These are phyloP conservation scores for Brenthis ino DNA, from an alignment of 2,888 invertebrate species.

Conservation along the genomic window DNA sequence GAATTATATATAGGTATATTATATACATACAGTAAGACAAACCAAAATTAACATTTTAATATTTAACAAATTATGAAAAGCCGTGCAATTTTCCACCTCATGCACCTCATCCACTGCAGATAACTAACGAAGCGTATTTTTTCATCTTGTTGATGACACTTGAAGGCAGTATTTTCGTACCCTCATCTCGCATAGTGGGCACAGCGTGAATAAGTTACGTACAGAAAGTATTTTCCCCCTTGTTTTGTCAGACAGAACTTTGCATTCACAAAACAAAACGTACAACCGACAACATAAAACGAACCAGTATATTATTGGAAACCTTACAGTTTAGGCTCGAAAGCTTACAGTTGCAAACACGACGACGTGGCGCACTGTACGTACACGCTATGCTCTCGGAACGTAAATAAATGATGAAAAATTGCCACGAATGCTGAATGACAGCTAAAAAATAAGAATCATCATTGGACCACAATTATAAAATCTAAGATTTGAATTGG, in stretches of 20 bases:
- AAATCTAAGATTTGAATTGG: too few relatives aligned
- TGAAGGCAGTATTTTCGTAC: constrained; percentile 28
- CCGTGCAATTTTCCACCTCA: neutral
- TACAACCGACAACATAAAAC: constrained; percentile 8
- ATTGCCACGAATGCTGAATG: constrained; percentile 11
- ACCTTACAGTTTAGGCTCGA: neutral
- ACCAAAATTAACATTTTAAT: too few relatives aligned
- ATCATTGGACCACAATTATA: constrained; percentile 12
- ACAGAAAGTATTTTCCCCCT: constrained; percentile 24
- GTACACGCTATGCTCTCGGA: constrained; percentile 1
- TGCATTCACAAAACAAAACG: constrained; percentile 24
- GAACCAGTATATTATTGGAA: neutral
- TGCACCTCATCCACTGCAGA: neutral
- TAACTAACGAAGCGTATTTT: constrained; percentile 34
- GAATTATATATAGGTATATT: too few relatives aligned
- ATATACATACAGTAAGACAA: too few relatives aligned
- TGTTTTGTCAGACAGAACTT: constrained; percentile 32
- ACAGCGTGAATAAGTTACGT: constrained; percentile 37
- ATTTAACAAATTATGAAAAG: too few relatives aligned
- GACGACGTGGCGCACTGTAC: constrained; percentile 9
- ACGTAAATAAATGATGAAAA: constrained; percentile 27
- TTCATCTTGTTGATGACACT: constrained; percentile 34
- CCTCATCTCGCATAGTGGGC: constrained; percentile 36
- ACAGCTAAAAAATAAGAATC: too few relatives aligned
- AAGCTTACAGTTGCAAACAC: neutral